Percentiles rank a stretch among this genome's conserved stretches.
Evolutionary conservation across 2,888 invertebrate species (phyloP).

Genomic region (Pycnomerus fuliginosus): DNA sequence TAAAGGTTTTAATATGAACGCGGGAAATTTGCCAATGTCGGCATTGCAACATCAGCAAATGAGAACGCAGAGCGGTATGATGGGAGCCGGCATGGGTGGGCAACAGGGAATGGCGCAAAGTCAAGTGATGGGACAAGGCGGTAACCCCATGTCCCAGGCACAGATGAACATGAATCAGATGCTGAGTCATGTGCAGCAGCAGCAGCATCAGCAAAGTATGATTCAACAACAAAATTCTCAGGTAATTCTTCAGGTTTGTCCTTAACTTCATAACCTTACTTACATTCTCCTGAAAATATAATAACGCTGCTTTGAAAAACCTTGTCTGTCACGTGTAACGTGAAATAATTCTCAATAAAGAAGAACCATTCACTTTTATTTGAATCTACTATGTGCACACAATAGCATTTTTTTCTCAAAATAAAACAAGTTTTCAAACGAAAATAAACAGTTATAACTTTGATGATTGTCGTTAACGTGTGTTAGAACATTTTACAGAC

Average conservation of each 20-base stretch:
- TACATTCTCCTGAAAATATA: too few species aligned
- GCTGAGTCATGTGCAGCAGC: constrained; percentile 54
- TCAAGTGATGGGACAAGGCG: constrained; percentile 43
- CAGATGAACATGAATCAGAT: constrained; percentile 46
- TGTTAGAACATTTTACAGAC: too few species aligned
- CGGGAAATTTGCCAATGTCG: constrained; percentile 45
- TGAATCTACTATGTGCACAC: too few species aligned
- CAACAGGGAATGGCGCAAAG: constrained; percentile 36
- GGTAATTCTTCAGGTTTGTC: constrained; percentile 41
- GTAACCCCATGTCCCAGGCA: constrained; percentile 44
- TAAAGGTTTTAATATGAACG: constrained; percentile 40
- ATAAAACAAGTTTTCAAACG: too few species aligned
- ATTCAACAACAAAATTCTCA: constrained; percentile 48
- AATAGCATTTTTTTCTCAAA: too few species aligned
- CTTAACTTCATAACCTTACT: too few species aligned
- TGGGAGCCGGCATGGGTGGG: constrained; percentile 47
- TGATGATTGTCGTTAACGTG: too few species aligned
- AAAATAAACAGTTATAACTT: too few species aligned
- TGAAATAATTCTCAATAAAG: too few species aligned
- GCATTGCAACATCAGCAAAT: constrained; percentile 55
- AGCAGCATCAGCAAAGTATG: constrained; percentile 45
- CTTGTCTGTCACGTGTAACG: too few species aligned
- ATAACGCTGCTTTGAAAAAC: too few species aligned
- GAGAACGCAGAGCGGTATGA: constrained; percentile 50
- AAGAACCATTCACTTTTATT: too few species aligned